These are phyloP conservation scores for Odocoileus virginianus DNA, from an alignment of 2,113 vertebrate genomes.

Conservation along the genomic window DNA sequence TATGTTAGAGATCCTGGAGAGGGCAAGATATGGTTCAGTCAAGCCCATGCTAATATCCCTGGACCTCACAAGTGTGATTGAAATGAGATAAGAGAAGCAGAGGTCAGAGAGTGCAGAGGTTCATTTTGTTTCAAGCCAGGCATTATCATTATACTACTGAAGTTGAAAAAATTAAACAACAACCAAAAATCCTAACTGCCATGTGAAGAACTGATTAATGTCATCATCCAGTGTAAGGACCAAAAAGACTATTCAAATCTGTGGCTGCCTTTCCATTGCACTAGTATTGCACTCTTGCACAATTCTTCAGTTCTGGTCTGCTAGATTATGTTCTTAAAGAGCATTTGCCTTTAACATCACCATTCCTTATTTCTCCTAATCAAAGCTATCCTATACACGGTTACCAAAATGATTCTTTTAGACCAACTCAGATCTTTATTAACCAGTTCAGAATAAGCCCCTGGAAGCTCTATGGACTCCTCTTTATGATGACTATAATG, in stretches of 20 bases:
- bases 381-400: background rate
- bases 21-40: background rate
- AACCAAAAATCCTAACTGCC: background rate
- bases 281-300: background rate
- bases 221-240: background rate
- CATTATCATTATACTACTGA: background rate
- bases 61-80: background rate
- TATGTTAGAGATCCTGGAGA: background rate
- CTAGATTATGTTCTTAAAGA: background rate
- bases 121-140: background rate
- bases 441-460: background rate
- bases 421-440: background rate
- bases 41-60: background rate
- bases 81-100: background rate
- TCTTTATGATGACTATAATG: background rate
- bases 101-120: background rate
- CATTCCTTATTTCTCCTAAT: background rate
- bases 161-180: background rate
- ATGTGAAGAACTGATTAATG: background rate
- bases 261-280: background rate
- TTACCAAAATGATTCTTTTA: background rate
- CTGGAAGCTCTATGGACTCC: background rate
- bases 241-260: background rate
- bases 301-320: background rate
- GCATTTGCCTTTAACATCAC: background rate